Evolutionary conservation across 2,797 vertebrate species (phyloP), one percentile per base, ranked within the genome.

Genomic region (Propithecus perrieri): DNA sequence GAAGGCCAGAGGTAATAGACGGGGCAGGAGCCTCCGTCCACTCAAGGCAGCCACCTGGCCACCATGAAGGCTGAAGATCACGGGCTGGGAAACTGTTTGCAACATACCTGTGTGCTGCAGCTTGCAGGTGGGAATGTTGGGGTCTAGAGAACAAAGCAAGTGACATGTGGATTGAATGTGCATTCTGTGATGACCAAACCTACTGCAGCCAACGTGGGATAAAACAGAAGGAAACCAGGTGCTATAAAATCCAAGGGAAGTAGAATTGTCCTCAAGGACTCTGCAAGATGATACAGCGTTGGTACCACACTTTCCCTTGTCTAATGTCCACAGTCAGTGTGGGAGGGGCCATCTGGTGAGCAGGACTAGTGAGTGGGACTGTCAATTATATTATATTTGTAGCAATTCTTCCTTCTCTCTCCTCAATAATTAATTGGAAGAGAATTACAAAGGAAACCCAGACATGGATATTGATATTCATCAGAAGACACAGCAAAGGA

Each of bases 381-480:
- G 26, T 74, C 28, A 38, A 15, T 65, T 90, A 22, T 17, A 9
- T 46, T 92, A 9, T 26, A 26, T 63, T 72, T 89, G n/a, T 79
- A 78, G 89, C 55, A 78, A 46, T 43, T 86, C 75, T 83, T 83
- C 38, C 57, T 78, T 80, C 69, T 65, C 41, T 85, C 78, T 78
- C 46, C 26, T 43, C 10, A 46, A 75, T 67, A 57, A 80, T 76
- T 35, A 89, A 78, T 13, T 76, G n/a, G 50, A 38, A 53, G 20
- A 71, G 35, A 76, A 85, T 85, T 87, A 88, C 38, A 72, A 88
- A 72, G 85, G 46, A 92, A 95, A 55, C 9, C 35, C 67, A 85
- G 72, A 71, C 1, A 0, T 7, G 63, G 20, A 15, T 33, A 35
- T 80, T 79, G 57, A 85, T 80, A 67, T 4, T 35, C 53, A 50